Conservation (phyloP, 2,113 vertebrate species). For the Pao palembangensis region DNA sequence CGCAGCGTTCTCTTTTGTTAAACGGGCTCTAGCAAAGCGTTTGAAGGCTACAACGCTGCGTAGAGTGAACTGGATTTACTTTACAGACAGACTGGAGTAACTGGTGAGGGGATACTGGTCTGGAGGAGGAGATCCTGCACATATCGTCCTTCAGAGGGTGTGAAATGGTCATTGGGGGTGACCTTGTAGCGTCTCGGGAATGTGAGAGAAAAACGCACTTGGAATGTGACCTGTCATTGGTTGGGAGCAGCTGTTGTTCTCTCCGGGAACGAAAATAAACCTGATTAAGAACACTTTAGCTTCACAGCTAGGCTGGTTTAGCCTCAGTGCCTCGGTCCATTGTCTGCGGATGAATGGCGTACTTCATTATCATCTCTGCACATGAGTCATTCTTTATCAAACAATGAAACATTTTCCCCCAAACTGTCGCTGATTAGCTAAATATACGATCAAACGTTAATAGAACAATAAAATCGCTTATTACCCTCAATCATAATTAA, state of each 20-base stretch:
- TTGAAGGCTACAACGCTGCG: no score
- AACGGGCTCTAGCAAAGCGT: no score
- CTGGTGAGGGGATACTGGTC: no score
- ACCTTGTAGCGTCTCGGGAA: no score
- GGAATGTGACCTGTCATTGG: neutral
- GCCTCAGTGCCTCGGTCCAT: neutral
- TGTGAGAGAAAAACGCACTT: conserved; percentile 3
- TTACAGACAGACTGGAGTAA: no score
- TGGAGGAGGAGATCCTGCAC: no score
- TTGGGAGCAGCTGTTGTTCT: neutral
- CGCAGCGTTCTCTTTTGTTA: no score
- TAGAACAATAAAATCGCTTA: neutral
- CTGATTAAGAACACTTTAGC: no score
- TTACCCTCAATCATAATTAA: conserved; percentile 27
- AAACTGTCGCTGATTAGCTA: neutral
- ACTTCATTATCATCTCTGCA: neutral
- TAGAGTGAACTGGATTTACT: no score
- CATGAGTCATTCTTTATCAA: neutral
- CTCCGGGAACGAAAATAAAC: neutral
- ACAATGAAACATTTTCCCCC: neutral
- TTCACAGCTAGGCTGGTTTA: neutral
- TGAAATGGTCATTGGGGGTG: no score
- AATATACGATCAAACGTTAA: conserved; percentile 10
- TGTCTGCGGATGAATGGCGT: conserved; percentile 1
- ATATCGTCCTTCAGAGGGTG: no score